Evolutionary conservation across 2,797 vertebrate genomes (phyloP), one percentile per base, ranked within the genome.

Genomic region (Scleropages formosus): DNA sequence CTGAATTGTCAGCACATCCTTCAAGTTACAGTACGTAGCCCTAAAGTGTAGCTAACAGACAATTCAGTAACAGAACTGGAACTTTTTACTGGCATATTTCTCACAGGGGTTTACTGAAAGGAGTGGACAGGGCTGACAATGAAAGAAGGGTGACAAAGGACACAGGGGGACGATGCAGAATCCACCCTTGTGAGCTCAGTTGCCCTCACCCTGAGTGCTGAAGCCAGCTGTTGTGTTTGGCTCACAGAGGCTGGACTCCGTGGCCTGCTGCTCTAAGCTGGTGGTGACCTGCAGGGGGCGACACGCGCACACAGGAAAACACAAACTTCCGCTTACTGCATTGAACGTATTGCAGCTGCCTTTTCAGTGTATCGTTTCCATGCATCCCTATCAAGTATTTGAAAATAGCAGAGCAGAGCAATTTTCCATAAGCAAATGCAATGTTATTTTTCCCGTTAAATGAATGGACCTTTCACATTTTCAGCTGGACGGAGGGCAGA

Each of bases 201-300:
- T 44, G 51, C 22, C 0, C 67, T 89, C 90, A 98, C 97, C 97
- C 92, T 95, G 95, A 16, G 93, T 91, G 84, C 94, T 95, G 80
- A 95, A 90, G 81, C 91, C 93, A 6, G 88, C 88, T 0, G 91
- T 86, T 0, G 82, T 77, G 78, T 93, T 94, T 76, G 93, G 92
- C 77, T 95, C 95, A 78, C 89, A 90, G 8, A 92, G 77, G 78
- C 92, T 93, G 49, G 93, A 91, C 77, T 90, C 95, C 0, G 93
- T 91, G 49, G 84, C 90, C 77, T 92, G 95, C 67, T 92, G 95
- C 77, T 93, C 91, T 0, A 88, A 76, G 80, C 87, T 89, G 39
- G 84, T 85, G 78, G 89, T 92, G 69, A 90, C 83, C 92, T 93
- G 80, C 18, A 56, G 56, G 76, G 59, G 59, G 59, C 59, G n/a